Conservation (phyloP, 1,140 invertebrate species). For the Meloidogyne hapla region DNA sequence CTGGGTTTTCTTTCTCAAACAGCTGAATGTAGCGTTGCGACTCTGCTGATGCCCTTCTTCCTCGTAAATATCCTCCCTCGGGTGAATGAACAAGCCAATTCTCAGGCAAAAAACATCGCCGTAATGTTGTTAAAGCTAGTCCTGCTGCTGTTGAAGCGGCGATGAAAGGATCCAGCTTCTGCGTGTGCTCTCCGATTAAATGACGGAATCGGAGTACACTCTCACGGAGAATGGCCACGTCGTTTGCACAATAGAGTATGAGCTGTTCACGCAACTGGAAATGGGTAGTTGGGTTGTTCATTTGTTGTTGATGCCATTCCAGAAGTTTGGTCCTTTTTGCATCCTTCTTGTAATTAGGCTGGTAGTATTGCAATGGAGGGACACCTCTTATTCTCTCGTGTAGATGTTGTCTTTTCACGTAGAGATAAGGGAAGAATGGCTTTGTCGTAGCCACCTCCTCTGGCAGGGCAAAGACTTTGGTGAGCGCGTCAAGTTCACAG, state of each 20-base stretch:
- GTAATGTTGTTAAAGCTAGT: slow-evolving; percentile 2
- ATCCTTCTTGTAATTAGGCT: neutral
- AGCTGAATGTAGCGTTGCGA: slow-evolving; percentile 13
- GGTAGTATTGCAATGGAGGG: neutral
- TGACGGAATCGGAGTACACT: slow-evolving; percentile 2
- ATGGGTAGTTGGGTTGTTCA: neutral
- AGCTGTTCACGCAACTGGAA: neutral
- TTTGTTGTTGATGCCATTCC: slow-evolving; percentile 17
- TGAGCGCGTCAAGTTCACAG: slow-evolving; percentile 11
- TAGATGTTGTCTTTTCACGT: neutral
- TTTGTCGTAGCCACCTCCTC: slow-evolving; percentile 1
- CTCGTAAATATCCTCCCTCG: slow-evolving; percentile 12
- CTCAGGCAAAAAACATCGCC: neutral
- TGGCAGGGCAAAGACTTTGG: neutral
- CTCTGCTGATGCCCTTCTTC: slow-evolving; percentile 9
- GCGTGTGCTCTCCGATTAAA: neutral
- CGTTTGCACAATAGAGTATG: neutral
- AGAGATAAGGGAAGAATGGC: slow-evolving; percentile 14
- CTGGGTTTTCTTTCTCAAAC: slow-evolving; percentile 2
- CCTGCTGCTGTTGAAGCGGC: neutral
- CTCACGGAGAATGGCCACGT: slow-evolving; percentile 12
- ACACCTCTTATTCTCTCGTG: neutral
- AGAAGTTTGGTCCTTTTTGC: neutral
- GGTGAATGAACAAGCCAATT: slow-evolving; percentile 2
- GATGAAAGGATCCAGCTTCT: slow-evolving; percentile 11